Evolutionary conservation across 2,888 invertebrate species (phyloP).

Genomic region (Dynastes maya): DNA sequence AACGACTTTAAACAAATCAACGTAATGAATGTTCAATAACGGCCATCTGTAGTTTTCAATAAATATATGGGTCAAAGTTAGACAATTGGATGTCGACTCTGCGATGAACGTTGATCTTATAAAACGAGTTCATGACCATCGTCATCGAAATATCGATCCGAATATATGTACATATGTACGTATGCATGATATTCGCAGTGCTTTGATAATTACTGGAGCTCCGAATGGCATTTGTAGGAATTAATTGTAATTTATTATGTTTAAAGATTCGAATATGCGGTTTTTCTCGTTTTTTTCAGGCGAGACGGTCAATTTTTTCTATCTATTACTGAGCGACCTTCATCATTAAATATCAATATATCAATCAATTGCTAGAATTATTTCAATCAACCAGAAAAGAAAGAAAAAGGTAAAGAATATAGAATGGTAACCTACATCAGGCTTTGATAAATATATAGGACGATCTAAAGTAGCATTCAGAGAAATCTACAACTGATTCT

Average conservation of each 20-base stretch:
- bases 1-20: constrained; percentile 40
- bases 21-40: constrained; percentile 39
- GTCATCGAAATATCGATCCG: background rate
- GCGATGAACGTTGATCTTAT: background rate
- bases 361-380: background rate
- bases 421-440: background rate
- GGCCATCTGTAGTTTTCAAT: constrained; percentile 37
- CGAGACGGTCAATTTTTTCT: background rate
- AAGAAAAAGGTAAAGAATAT: background rate
- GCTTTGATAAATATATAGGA: no score
- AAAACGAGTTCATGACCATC: constrained; percentile 8
- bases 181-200: background rate
- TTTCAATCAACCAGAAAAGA: background rate
- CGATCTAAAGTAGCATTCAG: no score
- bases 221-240: background rate
- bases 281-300: background rate
- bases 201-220: background rate
- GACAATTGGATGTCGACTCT: constrained; percentile 3
- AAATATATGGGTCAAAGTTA: constrained; percentile 46
- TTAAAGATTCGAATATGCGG: background rate
- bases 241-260: background rate
- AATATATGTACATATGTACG: background rate
- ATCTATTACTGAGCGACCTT: background rate
- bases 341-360: background rate
- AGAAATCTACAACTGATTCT: no score